Evolutionary conservation across 2,113 vertebrate genomes (phyloP).

Genomic region (Notechis scutatus): DNA sequence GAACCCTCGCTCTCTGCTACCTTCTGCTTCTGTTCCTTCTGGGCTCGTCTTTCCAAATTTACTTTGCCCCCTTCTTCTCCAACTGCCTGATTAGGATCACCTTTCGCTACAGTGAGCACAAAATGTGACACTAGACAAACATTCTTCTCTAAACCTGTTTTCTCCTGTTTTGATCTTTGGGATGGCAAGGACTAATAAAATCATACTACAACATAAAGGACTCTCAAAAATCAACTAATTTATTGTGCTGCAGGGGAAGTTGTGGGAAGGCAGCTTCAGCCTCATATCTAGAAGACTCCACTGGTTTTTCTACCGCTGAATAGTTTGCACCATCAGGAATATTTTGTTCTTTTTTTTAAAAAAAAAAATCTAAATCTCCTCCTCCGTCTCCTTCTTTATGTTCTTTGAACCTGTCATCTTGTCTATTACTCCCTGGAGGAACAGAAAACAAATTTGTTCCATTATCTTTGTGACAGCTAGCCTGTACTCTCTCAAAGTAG

Average conservation of each 20-base stretch:
- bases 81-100: background rate
- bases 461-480: background rate
- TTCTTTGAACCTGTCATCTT: background rate
- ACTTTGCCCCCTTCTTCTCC: background rate
- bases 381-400: background rate
- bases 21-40: background rate
- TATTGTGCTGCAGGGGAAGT: background rate
- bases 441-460: background rate
- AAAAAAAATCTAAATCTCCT: background rate
- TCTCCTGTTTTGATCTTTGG: background rate
- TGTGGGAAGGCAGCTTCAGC: background rate
- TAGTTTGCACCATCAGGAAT: background rate
- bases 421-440: background rate
- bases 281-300: background rate
- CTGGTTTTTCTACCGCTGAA: background rate
- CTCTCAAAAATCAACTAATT: too few species aligned
- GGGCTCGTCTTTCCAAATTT: background rate
- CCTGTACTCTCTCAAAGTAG: background rate
- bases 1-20: background rate
- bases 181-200: background rate
- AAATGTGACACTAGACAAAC: accelerated
- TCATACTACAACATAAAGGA: background rate
- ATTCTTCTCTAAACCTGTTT: background rate
- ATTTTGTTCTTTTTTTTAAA: background rate
- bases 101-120: background rate